These are phyloP conservation scores for Alosa sapidissima DNA, from an alignment of 2,797 vertebrate species.

Conservation along the genomic window DNA sequence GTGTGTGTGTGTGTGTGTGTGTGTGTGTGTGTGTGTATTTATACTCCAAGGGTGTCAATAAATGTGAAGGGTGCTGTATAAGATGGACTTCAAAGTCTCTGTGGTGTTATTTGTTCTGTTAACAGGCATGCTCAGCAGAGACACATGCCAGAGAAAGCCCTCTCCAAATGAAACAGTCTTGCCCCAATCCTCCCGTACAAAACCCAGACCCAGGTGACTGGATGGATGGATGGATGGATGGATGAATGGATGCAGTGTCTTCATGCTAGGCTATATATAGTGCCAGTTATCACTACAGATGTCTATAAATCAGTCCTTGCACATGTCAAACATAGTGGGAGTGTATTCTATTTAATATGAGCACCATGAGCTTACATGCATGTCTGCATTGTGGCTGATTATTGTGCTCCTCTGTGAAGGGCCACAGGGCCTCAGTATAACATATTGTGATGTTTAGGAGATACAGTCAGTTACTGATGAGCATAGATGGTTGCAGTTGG, in stretches of 20 bases:
- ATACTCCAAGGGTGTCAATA: too few relatives aligned
- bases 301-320: slow-evolving; percentile 28
- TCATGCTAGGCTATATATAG: not conserved
- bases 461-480: slow-evolving; percentile 8
- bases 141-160: slow-evolving; percentile 87
- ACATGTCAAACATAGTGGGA: slow-evolving; percentile 45
- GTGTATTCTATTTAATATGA: slow-evolving; percentile 44
- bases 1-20: too few relatives aligned
- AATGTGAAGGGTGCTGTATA: too few relatives aligned
- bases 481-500: not conserved
- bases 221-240: not conserved
- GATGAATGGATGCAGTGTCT: not conserved
- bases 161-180: slow-evolving; percentile 78
- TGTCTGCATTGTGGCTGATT: slow-evolving; percentile 38
- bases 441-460: not conserved
- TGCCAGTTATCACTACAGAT: slow-evolving; percentile 17
- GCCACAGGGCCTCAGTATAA: not conserved
- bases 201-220: not conserved
- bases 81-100: not conserved
- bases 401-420: slow-evolving; percentile 11
- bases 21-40: too few relatives aligned
- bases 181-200: slow-evolving; percentile 15
- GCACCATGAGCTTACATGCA: slow-evolving; percentile 46
- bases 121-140: slow-evolving; percentile 92
- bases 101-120: not conserved